Conservation (phyloP, 2,888 invertebrate genomes). For the Neoscelio sp. region DNA sequence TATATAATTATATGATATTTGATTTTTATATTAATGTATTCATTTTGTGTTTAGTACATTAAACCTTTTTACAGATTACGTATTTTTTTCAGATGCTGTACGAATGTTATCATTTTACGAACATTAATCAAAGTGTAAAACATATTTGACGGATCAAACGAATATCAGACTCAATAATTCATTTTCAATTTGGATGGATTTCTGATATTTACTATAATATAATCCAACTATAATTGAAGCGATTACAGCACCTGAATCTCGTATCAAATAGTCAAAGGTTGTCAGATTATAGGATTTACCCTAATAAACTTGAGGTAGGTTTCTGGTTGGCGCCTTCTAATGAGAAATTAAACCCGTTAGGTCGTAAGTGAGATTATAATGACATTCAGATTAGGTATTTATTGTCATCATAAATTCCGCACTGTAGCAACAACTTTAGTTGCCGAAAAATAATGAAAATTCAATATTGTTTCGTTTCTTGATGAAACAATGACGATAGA, state of each 20-base stretch:
- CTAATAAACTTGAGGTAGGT: slow-evolving; percentile 57
- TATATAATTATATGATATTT: not conserved
- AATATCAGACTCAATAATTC: slow-evolving; percentile 39
- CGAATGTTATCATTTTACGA: not conserved
- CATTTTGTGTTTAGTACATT: not conserved
- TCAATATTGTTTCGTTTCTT: no score
- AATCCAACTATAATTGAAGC: slow-evolving; percentile 48
- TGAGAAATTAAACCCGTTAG: slow-evolving; percentile 63
- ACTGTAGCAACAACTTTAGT: slow-evolving; percentile 15
- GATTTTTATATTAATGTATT: no score
- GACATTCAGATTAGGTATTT: slow-evolving; percentile 60
- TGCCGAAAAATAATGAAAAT: slow-evolving; percentile 34
- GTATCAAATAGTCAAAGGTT: slow-evolving; percentile 61
- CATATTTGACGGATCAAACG: slow-evolving; percentile 6
- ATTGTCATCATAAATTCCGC: slow-evolving; percentile 52
- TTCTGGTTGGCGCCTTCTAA: slow-evolving; percentile 53
- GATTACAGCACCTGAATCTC: slow-evolving; percentile 42
- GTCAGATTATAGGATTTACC: slow-evolving; percentile 58
- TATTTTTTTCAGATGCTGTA: slow-evolving; percentile 1
- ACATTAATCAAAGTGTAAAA: slow-evolving; percentile 38
- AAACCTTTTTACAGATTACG: slow-evolving; percentile 16
- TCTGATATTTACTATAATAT: slow-evolving; percentile 48
- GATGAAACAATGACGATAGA: slow-evolving; percentile 23
- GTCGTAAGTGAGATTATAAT: slow-evolving; percentile 63
- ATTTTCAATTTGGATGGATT: slow-evolving; percentile 48